A percentile compares a stretch with the other conserved stretches of the same genome.
Conservation (phyloP, 2,797 vertebrate genomes). For the Cuniculus paca region DNA sequence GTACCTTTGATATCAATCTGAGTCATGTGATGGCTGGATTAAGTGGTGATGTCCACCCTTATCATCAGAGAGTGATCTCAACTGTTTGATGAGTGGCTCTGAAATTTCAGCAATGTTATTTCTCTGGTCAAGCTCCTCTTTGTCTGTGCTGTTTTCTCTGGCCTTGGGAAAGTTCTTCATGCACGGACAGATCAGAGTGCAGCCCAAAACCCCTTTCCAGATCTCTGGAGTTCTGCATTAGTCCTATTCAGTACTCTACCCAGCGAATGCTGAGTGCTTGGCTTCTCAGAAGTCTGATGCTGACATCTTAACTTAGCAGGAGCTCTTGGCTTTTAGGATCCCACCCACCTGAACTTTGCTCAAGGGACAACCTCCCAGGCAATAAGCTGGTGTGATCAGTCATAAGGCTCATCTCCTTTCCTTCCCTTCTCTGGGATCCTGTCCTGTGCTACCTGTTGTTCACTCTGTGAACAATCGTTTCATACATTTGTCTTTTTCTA, state of each 20-base stretch:
- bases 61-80: neutral
- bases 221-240: neutral
- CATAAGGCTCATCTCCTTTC: neutral
- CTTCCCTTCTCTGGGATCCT: neutral
- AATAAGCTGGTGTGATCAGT: neutral
- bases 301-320: neutral
- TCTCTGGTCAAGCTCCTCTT: neutral
- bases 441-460: neutral
- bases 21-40: neutral
- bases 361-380: neutral
- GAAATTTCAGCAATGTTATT: neutral
- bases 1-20: neutral
- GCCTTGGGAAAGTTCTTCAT: neutral
- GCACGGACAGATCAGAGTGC: rapidly evolving
- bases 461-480: neutral
- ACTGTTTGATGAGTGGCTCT: neutral
- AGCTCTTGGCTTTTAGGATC: neutral
- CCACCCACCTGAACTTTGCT: neutral
- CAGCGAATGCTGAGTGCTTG: neutral
- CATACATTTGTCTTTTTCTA: neutral
- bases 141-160: neutral
- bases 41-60: neutral
- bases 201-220: neutral
- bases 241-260: neutral
- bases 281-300: neutral